Conservation (phyloP, 2,888 invertebrate genomes). For the Camponotus fellah region DNA sequence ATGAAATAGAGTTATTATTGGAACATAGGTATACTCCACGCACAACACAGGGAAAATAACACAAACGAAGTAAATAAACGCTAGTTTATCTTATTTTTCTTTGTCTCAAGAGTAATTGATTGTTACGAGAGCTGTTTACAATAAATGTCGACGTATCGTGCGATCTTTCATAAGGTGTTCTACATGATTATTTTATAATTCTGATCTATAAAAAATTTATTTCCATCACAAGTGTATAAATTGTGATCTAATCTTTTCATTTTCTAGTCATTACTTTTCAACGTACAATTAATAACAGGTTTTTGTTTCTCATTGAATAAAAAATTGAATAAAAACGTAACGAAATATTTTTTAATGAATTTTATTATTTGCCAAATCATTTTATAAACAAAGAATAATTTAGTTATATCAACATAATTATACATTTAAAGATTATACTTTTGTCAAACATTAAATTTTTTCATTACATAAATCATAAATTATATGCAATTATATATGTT, state of each 20-base stretch:
- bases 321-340: neutral
- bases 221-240: neutral
- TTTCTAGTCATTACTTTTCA: neutral
- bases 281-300: neutral
- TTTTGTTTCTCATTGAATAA: neutral
- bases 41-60: neutral
- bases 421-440: neutral
- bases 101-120: constrained; percentile 15
- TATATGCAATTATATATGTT: neutral
- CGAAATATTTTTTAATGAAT: neutral
- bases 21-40: too few species aligned
- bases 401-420: neutral
- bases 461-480: neutral
- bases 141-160: neutral
- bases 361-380: neutral
- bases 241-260: constrained; percentile 4
- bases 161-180: neutral
- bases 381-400: neutral
- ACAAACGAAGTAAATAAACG: neutral
- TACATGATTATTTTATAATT: neutral
- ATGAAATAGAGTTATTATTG: neutral
- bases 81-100: neutral
- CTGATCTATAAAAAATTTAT: neutral
- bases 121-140: constrained; percentile 9
- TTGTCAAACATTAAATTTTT: neutral